Evolutionary conservation across 2,888 invertebrate genomes (phyloP), one percentile per base, ranked within the genome.

Genomic region (Nemoura dubitans): DNA sequence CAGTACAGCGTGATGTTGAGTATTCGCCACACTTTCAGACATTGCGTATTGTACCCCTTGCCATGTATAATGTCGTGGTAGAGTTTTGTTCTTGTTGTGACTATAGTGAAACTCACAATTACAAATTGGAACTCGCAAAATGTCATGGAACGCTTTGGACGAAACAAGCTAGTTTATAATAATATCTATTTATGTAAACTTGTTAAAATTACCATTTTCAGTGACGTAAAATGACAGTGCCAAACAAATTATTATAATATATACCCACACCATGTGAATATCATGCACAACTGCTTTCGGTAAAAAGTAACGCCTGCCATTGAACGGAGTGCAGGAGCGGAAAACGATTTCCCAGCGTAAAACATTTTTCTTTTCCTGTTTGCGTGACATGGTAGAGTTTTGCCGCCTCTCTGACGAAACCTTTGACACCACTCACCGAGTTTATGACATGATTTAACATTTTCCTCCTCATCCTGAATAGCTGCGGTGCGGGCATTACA

Each of bases 381-480:
- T 21, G 59, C 59, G 59, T 59, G 59, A 59, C 59, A 59, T 14
- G 21, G 2, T 3, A 7, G 59, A 59, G 21, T 59, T 59, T 59
- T 14, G 5, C 36, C 21, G 21, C 59, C 59, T 59, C 10, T 21
- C 59, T 59, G 59, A 59, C 59, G 21, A 21, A 21, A 59, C 10
- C 16, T 21, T 59, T 59, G 59, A 59, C 59, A 59, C 59, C 59
- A 21, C 59, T 59, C 59, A 21, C 59, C 59, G 59, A 59, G 59
- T 59, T 59, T 59, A 59, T 59, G 59, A 59, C 59, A 59, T 59
- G 59, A 59, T 59, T 59, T 59, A 3, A 59, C 59, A 59, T 59
- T 59, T 59, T 59, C 59, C 21, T 1, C 59, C 59, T 59, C 59
- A 59, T 59, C 21, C 21, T 7, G 21, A 59, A 59, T 59, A 59